These are phyloP conservation scores for Toxotes jaculatrix DNA, from an alignment of 2,113 vertebrate genomes.

Conservation along the genomic window DNA sequence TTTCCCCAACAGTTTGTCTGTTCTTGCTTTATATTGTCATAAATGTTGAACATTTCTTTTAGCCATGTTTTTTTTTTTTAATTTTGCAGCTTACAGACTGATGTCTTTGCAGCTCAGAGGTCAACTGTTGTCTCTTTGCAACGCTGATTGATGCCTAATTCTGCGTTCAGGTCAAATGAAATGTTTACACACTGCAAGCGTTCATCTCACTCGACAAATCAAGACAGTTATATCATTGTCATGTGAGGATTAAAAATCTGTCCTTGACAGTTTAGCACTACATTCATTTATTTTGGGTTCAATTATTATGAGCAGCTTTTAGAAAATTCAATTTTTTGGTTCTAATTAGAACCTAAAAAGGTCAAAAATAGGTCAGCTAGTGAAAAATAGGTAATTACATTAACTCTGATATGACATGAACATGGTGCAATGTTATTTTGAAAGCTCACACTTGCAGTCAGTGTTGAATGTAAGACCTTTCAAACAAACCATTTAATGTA, in stretches of 20 bases:
- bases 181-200: neutral
- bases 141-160: neutral
- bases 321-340: too few relatives aligned
- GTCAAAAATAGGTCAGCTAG: neutral
- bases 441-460: constrained; percentile 3
- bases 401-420: neutral
- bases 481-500: neutral
- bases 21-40: neutral
- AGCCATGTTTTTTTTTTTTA: neutral
- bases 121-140: neutral
- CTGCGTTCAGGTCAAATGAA: neutral
- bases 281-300: neutral
- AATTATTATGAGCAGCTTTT: neutral
- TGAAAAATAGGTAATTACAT: neutral
- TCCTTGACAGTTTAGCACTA: neutral
- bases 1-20: neutral
- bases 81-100: neutral
- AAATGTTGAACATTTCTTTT: too few relatives aligned
- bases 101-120: neutral
- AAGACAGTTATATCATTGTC: neutral
- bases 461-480: neutral
- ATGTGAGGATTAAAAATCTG: neutral
- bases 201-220: neutral
- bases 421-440: neutral
- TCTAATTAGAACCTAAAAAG: neutral